phyloP scores from a whole-genome alignment of 2,888 invertebrate genomes.

The Drosophila subsilvestris region DNA sequence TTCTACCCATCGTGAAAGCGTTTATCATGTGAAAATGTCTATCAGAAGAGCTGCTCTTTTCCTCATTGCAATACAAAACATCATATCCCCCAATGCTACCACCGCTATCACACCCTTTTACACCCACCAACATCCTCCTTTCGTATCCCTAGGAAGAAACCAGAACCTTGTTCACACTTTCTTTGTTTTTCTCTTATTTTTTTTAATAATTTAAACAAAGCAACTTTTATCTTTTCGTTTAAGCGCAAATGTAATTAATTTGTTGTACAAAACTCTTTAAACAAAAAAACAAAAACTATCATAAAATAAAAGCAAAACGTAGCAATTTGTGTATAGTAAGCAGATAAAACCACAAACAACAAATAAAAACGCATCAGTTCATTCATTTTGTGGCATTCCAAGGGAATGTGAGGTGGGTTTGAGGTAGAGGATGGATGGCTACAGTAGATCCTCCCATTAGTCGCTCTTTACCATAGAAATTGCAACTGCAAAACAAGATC shows the following conservation, averaged over 20 bases:
- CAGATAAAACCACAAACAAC: constrained; percentile 43
- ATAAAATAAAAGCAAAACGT: constrained; percentile 67
- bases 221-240: constrained; percentile 42
- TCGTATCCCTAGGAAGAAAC: neutral
- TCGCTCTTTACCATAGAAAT: neutral
- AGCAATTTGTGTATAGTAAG: constrained; percentile 74
- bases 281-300: constrained; percentile 50
- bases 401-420: neutral
- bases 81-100: constrained; percentile 24
- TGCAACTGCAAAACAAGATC: neutral
- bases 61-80: neutral
- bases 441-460: neutral
- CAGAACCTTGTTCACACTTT: constrained; percentile 4
- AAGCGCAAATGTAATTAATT: constrained; percentile 52
- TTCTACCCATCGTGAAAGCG: neutral
- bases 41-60: neutral
- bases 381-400: constrained; percentile 11
- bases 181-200: constrained; percentile 10
- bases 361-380: constrained; percentile 30
- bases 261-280: constrained; percentile 47
- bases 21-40: neutral
- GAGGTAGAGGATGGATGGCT: neutral
- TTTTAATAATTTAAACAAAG: constrained; percentile 30
- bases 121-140: constrained; percentile 7
- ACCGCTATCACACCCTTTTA: constrained; percentile 16